Base-by-base conservation (phyloP, 2,888 invertebrate genomes). In the Drosophila atroscutellata region DNA sequence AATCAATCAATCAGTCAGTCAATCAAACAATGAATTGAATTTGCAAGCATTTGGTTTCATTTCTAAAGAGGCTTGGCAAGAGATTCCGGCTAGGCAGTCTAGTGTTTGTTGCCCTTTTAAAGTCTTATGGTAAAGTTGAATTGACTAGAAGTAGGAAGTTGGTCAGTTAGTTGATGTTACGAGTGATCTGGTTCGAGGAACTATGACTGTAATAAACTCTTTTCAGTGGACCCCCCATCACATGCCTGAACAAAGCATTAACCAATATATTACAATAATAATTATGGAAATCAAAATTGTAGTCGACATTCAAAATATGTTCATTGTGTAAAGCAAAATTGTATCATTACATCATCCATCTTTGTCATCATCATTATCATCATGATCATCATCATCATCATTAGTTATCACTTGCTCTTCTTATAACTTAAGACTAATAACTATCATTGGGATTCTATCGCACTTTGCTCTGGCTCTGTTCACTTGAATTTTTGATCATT, bases 401-500 rank as follows among this genome's bases (percentile, higher is more conserved):
- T 80, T 85, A 73, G 79, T 86, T 85, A 86, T 86, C 86, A 88
- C 86, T 88, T 87, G 82, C 77, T 85, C 85, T 81, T 74, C 89
- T 86, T 90, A 90, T 76, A 79, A 85, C 74, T 64, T 86, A 86
- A 42, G 61, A 81, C 74, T 86, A 86, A 81, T 75, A 81, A 81
- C 88, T 86, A 90, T 86, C 90, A 90, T 86, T 90, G 90, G 86
- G 89, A 86, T 89, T 83, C 73, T 65, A 75, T 80, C 68, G 74
- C 75, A 67, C 86, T 80, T 68, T 66, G 68, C 64, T 76, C 68
- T 73, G 80, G 83, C 73, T 76, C 73, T 58, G 47, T 39, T 57
- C 52, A 39, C 45, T 58, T 61, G 47, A 34, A 61, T 62, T 71
- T 76, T 52, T 45, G 8, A 64, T 63, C 70, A 59, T 50, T 54